Evolutionary conservation across 2,113 vertebrate species (phyloP).

Genomic region (Prolemur simus): DNA sequence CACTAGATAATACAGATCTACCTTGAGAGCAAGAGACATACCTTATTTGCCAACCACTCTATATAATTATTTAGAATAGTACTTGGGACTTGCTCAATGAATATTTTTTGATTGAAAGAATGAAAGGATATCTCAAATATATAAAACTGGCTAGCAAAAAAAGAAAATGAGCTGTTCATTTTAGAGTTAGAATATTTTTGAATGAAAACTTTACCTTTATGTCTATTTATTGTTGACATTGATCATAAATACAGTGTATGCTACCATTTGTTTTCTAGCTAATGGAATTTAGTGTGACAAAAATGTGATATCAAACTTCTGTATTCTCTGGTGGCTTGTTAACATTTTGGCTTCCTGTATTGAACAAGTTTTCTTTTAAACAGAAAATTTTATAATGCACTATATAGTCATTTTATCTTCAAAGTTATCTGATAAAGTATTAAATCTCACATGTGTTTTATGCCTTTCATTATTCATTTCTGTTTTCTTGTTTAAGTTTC

Average conservation of each 20-base stretch:
- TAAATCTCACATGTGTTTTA: conserved; percentile 4
- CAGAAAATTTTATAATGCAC: not conserved
- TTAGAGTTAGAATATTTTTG: not conserved
- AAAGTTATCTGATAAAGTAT: conserved; percentile 12
- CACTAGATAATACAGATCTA: not conserved
- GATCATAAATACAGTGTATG: not conserved
- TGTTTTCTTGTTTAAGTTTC: conserved; percentile 39
- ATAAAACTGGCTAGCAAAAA: not conserved
- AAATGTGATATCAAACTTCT: not conserved
- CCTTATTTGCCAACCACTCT: not conserved
- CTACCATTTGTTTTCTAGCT: not conserved
- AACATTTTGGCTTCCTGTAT: not conserved
- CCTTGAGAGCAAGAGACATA: not conserved
- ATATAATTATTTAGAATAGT: not conserved
- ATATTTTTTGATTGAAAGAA: not conserved
- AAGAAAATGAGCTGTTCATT: not conserved
- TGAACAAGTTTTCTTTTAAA: conserved; percentile 20
- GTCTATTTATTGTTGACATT: not conserved
- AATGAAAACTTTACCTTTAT: not conserved
- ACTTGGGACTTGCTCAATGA: not conserved
- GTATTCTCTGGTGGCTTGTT: not conserved
- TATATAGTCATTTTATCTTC: conserved; percentile 20
- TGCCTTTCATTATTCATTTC: conserved; percentile 13
- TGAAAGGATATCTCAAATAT: not conserved
- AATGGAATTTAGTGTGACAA: not conserved